A percentile compares a stretch with the other conserved stretches of the same genome.
Evolutionary conservation across 1,140 invertebrate species (phyloP).

Genomic region (Lerema accius): DNA sequence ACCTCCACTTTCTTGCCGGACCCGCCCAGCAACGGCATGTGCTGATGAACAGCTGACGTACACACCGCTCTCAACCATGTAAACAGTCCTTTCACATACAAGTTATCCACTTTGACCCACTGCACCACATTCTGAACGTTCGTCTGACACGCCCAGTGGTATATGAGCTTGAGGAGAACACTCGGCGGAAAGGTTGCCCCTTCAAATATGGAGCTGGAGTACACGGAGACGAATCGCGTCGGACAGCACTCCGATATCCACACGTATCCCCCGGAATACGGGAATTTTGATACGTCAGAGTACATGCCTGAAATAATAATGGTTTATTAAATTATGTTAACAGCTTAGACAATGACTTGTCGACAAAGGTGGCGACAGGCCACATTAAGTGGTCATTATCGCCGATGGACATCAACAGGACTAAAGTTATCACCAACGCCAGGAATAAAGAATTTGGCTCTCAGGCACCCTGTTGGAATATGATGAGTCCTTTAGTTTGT

Average conservation of each 20-base stretch:
- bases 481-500: no score
- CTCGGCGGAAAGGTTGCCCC: constrained; percentile 91
- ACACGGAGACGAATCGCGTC: constrained; percentile 92
- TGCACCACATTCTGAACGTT: constrained; percentile 93
- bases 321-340: no score
- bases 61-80: constrained; percentile 90
- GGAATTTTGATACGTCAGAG: constrained; percentile 91
- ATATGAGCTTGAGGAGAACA: constrained; percentile 91
- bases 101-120: constrained; percentile 90
- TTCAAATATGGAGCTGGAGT: constrained; percentile 93
- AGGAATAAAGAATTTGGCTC: no score
- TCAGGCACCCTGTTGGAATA: no score
- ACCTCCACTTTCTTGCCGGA: constrained; percentile 87
- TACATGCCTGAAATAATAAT: constrained; percentile 88
- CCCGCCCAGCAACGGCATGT: constrained; percentile 88
- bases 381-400: no score
- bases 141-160: constrained; percentile 95
- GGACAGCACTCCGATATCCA: constrained; percentile 94
- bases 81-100: constrained; percentile 85
- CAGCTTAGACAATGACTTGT: no score
- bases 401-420: no score
- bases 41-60: constrained; percentile 90
- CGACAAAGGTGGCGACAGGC: no score
- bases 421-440: no score
- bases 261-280: constrained; percentile 93